Conservation (phyloP, 2,888 invertebrate species). For the Nemotelus nigrinus region DNA sequence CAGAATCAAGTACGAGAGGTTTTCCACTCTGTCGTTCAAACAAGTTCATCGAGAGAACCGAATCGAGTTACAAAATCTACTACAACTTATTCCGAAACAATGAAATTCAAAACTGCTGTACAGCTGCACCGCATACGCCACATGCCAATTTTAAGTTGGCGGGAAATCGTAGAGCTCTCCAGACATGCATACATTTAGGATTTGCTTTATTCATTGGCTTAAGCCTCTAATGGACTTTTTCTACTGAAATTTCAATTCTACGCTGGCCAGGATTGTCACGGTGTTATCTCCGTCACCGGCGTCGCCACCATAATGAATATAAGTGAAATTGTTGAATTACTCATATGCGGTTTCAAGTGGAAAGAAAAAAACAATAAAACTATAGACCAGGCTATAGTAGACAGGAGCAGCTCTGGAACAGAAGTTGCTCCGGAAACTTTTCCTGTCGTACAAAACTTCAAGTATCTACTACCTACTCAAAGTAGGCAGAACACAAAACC, state of each 20-base stretch:
- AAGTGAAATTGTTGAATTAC: conserved; percentile 27
- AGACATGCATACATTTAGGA: conserved; percentile 17
- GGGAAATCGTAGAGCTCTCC: not conserved
- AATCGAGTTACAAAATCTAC: conserved; percentile 15
- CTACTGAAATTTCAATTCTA: conserved; percentile 14
- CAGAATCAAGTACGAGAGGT: not conserved
- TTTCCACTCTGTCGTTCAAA: not conserved
- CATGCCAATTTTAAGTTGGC: conserved; percentile 13
- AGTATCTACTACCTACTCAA: conserved; percentile 16
- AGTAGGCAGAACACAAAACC: conserved; percentile 18
- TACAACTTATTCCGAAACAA: conserved; percentile 25
- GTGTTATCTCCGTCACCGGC: conserved; percentile 2
- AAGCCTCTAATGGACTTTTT: conserved; percentile 28
- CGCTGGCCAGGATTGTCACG: conserved; percentile 12
- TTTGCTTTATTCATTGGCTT: conserved; percentile 17
- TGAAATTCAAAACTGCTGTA: conserved; percentile 5
- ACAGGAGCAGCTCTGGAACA: not conserved
- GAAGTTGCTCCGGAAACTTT: conserved; percentile 35
- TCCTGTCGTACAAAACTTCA: conserved; percentile 23
- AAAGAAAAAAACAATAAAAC: not conserved
- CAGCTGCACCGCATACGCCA: not conserved
- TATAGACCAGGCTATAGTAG: not conserved
- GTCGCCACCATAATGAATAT: not conserved
- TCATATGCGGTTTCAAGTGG: conserved; percentile 25
- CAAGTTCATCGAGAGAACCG: not conserved